These are phyloP conservation scores for Physeter macrocephalus DNA, from an alignment of 2,113 vertebrate genomes.

Conservation along the genomic window DNA sequence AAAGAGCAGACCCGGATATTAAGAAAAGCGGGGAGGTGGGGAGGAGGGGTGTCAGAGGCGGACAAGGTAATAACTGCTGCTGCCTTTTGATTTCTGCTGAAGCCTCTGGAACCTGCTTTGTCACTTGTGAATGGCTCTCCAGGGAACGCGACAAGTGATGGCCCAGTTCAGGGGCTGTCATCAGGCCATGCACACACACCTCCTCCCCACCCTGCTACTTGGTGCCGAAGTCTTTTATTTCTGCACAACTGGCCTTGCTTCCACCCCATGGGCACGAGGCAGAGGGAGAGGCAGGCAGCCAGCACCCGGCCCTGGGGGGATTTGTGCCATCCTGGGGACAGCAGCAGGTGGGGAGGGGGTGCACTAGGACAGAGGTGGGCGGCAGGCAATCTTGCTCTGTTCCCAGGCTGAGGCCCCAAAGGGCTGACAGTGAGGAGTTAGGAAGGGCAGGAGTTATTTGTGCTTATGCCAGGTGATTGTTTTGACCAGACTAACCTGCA, in stretches of 20 bases:
- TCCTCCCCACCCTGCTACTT: too few relatives aligned
- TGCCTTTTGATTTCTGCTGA: not conserved
- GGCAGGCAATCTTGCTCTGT: not conserved
- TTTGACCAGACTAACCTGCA: not conserved
- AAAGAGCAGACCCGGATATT: not conserved
- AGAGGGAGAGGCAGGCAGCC: not conserved
- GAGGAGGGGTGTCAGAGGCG: not conserved
- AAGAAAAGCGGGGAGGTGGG: not conserved
- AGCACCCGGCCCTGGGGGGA: not conserved
- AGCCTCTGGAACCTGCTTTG: not conserved
- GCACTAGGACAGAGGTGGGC: not conserved
- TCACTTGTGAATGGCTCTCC: not conserved
- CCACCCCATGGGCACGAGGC: not conserved
- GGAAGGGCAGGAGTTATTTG: not conserved
- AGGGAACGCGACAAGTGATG: not conserved
- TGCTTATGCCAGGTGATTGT: not conserved
- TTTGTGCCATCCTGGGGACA: not conserved
- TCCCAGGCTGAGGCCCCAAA: not conserved
- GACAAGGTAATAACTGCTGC: not conserved
- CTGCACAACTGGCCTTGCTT: not conserved
- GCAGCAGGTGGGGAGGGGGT: not conserved
- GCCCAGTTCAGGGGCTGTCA: not conserved
- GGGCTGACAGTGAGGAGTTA: not conserved
- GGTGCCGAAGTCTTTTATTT: not conserved
- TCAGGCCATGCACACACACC: rapidly evolving